These are phyloP conservation scores for Tringa solitaria DNA, from an alignment of 2,113 vertebrate species.

Conservation along the genomic window DNA sequence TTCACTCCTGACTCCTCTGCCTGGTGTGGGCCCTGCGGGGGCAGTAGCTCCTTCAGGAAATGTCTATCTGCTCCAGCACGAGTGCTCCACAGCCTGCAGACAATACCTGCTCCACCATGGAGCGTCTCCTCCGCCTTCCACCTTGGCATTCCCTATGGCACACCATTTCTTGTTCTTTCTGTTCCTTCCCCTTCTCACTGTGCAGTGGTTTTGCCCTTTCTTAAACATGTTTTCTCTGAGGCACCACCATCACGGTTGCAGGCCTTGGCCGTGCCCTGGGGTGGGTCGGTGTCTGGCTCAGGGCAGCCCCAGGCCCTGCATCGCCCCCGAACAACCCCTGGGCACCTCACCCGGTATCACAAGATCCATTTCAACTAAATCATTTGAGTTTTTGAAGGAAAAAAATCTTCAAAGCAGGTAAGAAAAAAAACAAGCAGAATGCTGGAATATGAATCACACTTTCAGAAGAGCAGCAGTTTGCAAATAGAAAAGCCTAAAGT, in stretches of 20 bases:
- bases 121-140: accelerated
- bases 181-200: not conserved
- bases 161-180: not conserved
- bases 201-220: not conserved
- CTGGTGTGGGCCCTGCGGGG: accelerated
- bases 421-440: not conserved
- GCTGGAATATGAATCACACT: not conserved
- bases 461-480: not conserved
- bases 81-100: not conserved
- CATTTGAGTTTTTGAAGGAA: not conserved
- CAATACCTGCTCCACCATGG: not conserved
- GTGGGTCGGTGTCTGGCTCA: accelerated
- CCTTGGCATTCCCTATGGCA: not conserved
- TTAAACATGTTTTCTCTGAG: not conserved
- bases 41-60: not conserved
- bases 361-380: not conserved
- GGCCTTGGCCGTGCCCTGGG: accelerated
- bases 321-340: not conserved
- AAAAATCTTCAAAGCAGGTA: not conserved
- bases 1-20: not conserved
- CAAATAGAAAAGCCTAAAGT: not conserved
- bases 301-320: accelerated
- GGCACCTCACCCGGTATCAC: not conserved
- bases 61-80: accelerated
- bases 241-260: accelerated